Evolutionary conservation across 2,888 invertebrate genomes (phyloP).

Genomic region (Hydriomena furcata): DNA sequence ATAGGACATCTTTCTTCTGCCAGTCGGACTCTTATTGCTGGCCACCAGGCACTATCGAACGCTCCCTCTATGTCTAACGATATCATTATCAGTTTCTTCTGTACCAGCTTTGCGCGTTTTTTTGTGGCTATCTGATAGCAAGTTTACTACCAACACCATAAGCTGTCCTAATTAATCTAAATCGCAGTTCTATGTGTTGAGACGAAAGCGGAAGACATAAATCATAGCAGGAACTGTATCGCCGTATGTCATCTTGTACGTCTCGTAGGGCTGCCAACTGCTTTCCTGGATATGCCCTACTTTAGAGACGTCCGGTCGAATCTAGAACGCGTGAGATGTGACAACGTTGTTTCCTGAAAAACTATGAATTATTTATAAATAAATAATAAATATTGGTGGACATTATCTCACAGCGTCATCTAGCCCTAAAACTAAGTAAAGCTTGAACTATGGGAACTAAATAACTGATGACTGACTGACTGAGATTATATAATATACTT

Average conservation of each 20-base stretch:
- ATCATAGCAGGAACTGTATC: slow-evolving; percentile 63
- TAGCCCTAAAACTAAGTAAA: no score
- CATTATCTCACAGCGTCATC: no score
- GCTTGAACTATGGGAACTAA: no score
- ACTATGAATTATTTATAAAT: not conserved
- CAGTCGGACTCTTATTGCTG: no score
- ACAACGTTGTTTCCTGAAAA: slow-evolving; percentile 18
- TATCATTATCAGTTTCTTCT: no score
- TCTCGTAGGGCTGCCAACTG: slow-evolving; percentile 30
- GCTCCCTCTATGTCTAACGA: no score
- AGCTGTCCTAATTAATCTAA: slow-evolving; percentile 23
- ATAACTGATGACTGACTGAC: no score
- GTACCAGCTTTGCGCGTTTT: no score
- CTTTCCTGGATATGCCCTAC: slow-evolving; percentile 23
- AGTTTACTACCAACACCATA: not conserved
- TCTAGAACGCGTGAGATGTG: slow-evolving; percentile 14
- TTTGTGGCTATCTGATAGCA: not conserved
- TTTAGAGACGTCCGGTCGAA: slow-evolving; percentile 17
- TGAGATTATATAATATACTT: no score
- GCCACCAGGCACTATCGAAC: no score
- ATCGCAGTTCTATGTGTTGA: slow-evolving; percentile 50
- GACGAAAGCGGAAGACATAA: slow-evolving; percentile 69
- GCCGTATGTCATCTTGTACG: slow-evolving; percentile 30
- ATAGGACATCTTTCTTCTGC: no score
- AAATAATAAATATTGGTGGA: no score